A percentile compares a stretch with the other conserved stretches of the same genome.
phyloP scores from a whole-genome alignment of 1,140 invertebrate species.

The Drosophila ficusphila region DNA sequence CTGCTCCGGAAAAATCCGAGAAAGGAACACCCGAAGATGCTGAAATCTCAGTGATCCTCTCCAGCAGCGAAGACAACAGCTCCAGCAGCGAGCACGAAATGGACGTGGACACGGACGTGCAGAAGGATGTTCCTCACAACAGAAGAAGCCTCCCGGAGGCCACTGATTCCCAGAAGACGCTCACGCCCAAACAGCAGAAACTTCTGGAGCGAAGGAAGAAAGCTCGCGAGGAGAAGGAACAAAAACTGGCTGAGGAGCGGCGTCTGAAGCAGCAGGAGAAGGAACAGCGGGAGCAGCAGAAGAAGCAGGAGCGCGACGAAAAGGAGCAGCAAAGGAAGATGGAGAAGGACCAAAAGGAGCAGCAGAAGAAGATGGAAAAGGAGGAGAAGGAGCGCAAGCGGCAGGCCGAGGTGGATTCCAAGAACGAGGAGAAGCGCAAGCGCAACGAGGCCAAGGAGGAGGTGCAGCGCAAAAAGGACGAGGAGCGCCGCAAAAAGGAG shows the following conservation, averaged over 20 bases:
- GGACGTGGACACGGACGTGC: constrained; percentile 50
- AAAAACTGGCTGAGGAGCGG: constrained; percentile 69
- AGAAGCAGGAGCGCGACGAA: constrained; percentile 83
- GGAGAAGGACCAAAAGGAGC: constrained; percentile 86
- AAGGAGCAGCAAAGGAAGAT: constrained; percentile 85
- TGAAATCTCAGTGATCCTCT: constrained; percentile 33
- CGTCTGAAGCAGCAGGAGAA: constrained; percentile 75
- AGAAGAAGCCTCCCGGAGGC: neutral
- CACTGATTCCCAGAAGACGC: neutral
- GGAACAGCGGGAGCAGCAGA: constrained; percentile 84
- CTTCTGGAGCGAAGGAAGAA: constrained; percentile 74
- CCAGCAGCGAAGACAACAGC: constrained; percentile 48
- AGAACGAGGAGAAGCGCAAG: constrained; percentile 87
- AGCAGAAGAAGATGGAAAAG: constrained; percentile 76
- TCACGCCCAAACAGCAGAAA: constrained; percentile 73
- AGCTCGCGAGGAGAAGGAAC: constrained; percentile 83
- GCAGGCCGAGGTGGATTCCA: constrained; percentile 87
- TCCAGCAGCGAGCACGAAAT: constrained; percentile 48
- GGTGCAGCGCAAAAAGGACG: constrained; percentile 85
- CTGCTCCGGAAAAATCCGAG: neutral
- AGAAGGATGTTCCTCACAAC: neutral
- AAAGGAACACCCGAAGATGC: neutral
- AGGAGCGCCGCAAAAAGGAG: constrained; percentile 86
- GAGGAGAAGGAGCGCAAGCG: constrained; percentile 86
- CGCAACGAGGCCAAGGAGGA: constrained; percentile 86